Percentiles rank a stretch among this genome's conserved stretches.
Evolutionary conservation across 2,797 vertebrate genomes (phyloP).

Genomic region (Characodon lateralis): DNA sequence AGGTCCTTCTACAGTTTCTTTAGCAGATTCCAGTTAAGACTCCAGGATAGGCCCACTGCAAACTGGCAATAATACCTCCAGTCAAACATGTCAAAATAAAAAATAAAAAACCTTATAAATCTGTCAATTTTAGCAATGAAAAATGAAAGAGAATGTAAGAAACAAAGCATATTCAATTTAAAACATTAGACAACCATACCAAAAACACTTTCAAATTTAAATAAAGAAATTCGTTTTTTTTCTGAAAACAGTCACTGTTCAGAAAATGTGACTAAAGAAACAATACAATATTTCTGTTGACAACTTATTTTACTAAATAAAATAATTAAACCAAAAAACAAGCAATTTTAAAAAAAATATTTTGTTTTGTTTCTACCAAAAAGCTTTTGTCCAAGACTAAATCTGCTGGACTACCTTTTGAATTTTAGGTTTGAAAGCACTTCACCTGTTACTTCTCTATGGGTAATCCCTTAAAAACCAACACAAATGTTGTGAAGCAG

Average conservation of each 20-base stretch:
- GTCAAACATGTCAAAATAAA: neutral
- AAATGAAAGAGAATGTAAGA: constrained; percentile 1
- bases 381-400: neutral
- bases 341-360: neutral
- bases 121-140: neutral
- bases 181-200: neutral
- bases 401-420: neutral
- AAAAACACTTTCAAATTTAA: neutral
- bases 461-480: neutral
- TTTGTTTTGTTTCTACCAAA: neutral
- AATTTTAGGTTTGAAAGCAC: neutral
- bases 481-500: neutral
- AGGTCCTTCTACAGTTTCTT: neutral
- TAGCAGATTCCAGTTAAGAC: neutral
- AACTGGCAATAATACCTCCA: neutral
- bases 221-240: neutral
- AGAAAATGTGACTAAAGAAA: neutral
- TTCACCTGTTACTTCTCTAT: neutral
- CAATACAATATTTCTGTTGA: neutral
- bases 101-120: neutral
- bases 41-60: neutral
- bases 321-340: neutral
- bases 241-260: neutral
- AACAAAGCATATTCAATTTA: constrained; percentile 1
- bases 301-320: neutral